Percentiles rank a stretch among this genome's conserved stretches.
These are phyloP conservation scores for Ditylenchus weischeri DNA, from an alignment of 2,888 invertebrate genomes.

Conservation along the genomic window DNA sequence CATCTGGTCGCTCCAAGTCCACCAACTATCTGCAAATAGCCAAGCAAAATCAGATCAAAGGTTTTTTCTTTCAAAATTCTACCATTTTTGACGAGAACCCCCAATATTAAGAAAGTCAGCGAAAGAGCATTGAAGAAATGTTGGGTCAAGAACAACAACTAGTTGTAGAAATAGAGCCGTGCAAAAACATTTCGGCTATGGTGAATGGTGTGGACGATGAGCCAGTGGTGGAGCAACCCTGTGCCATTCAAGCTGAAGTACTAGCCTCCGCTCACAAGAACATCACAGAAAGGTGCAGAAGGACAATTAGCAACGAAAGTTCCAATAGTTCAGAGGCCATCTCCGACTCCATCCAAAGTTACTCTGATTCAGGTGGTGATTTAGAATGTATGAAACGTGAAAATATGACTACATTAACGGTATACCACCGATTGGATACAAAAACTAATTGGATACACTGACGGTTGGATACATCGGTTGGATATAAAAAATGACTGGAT, in stretches of 20 bases:
- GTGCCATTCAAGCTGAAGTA: neutral
- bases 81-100: too few relatives aligned
- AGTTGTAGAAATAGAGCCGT: neutral
- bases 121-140: too few relatives aligned
- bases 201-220: neutral
- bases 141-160: too few relatives aligned
- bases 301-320: neutral
- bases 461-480: too few relatives aligned
- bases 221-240: neutral
- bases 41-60: too few relatives aligned
- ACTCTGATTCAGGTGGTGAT: slow-evolving; percentile 2
- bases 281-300: slow-evolving; percentile 4
- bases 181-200: neutral
- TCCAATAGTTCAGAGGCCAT: neutral
- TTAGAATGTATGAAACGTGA: neutral
- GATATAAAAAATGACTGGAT: too few relatives aligned
- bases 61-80: too few relatives aligned
- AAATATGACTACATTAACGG: neutral
- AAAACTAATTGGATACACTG: too few relatives aligned
- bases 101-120: too few relatives aligned
- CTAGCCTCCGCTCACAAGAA: neutral
- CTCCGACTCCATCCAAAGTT: neutral
- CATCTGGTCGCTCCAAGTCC: too few relatives aligned
- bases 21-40: too few relatives aligned
- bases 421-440: too few relatives aligned